These are phyloP conservation scores for Trichoplax adhaerens DNA, from an alignment of 37 sponge, comb jelly and placozoan species.

Conservation along the genomic window DNA sequence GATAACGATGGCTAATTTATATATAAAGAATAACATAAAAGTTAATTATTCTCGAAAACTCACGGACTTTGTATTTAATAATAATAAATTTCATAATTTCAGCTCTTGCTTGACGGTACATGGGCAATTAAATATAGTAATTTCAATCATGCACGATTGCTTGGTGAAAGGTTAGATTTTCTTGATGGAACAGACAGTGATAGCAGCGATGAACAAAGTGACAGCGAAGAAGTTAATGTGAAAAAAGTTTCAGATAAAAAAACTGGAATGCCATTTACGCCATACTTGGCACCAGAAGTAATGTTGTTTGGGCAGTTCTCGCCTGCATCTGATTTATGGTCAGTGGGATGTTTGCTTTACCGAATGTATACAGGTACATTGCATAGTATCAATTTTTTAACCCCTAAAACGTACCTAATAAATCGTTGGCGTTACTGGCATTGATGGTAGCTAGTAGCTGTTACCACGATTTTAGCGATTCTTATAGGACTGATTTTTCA, in stretches of 20 bases:
- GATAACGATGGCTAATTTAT: slow-evolving; percentile 16
- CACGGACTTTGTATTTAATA: slow-evolving; percentile 17
- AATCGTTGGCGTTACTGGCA: too few species aligned
- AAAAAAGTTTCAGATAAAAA: too few species aligned
- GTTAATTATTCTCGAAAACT: slow-evolving; percentile 14
- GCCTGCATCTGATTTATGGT: slow-evolving; percentile 28
- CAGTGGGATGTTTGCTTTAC: slow-evolving; percentile 29
- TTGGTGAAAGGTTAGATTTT: too few species aligned
- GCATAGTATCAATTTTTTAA: too few species aligned
- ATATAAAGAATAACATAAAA: too few species aligned
- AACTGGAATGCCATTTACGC: slow-evolving; percentile 13
- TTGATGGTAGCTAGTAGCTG: too few species aligned
- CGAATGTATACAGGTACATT: slow-evolving; percentile 21
- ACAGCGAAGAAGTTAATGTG: too few species aligned
- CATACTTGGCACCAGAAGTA: slow-evolving; percentile 36
- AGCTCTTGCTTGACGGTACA: slow-evolving; percentile 5
- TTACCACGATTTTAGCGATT: too few species aligned
- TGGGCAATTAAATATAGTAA: not conserved
- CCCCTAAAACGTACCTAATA: too few species aligned
- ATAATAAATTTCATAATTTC: not conserved
- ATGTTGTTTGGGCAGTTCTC: slow-evolving; percentile 2
- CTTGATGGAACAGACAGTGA: too few species aligned
- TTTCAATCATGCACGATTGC: not conserved
- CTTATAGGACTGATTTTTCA: too few species aligned
- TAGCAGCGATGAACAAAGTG: too few species aligned